Conservation (phyloP, 2,888 invertebrate species). For the Adineta ricciae region DNA sequence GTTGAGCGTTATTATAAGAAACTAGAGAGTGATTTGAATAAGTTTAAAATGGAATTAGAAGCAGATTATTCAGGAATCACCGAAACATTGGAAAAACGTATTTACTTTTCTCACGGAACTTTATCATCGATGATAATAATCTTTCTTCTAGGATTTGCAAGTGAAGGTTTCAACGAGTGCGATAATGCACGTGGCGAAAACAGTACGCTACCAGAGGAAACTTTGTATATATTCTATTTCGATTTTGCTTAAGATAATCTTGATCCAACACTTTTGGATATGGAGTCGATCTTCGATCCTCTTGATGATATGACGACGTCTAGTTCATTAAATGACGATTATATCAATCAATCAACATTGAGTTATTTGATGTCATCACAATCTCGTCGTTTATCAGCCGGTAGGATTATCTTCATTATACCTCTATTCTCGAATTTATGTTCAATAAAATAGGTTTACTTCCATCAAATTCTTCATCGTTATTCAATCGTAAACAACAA, state of each 20-base stretch:
- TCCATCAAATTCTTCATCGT: not conserved
- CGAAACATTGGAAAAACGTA: conserved; percentile 75
- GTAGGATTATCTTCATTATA: no score
- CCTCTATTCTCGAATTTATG: no score
- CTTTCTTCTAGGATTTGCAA: not conserved
- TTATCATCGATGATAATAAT: not conserved
- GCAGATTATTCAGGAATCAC: conserved; percentile 97
- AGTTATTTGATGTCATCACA: not conserved
- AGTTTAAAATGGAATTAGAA: conserved; percentile 96
- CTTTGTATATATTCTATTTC: not conserved
- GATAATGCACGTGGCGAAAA: not conserved
- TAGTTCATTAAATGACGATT: not conserved
- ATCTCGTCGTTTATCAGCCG: not conserved
- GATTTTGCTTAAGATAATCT: not conserved
- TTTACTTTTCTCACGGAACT: not conserved
- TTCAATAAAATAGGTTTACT: not conserved
- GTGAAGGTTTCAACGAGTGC: not conserved
- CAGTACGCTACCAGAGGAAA: not conserved
- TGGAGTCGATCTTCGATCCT: not conserved
- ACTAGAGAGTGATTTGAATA: conserved; percentile 77
- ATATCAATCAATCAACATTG: not conserved
- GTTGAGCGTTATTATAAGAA: conserved; percentile 73
- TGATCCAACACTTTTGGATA: not conserved
- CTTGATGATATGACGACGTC: not conserved
- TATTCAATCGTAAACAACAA: not conserved